Evolutionary conservation across 35 echinoderm and acorn worm species (phyloP), one percentile per base, ranked within the genome.

Genomic region (Strongylocentrotus purpuratus): DNA sequence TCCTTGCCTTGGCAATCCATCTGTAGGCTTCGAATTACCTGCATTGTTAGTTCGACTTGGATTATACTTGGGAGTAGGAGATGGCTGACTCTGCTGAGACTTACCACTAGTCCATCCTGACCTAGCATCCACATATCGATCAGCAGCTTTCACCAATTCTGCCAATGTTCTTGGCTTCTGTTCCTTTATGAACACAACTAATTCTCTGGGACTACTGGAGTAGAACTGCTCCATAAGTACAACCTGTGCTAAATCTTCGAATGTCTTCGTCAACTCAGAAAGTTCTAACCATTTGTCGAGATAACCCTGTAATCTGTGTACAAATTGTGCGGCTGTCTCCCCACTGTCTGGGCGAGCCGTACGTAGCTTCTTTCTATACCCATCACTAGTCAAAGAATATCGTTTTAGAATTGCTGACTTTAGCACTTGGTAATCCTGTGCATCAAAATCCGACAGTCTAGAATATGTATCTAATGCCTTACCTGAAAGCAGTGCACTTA

Each of bases 141-240:
- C 96, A 31, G 97, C 97, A 22, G 95, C 5, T 70, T 85, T 55
- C 9, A 88, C 60, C 85, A 98, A 61, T n/a, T 96, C 96, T 10
- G 9, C 31, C 13, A 97, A 20, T 31, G 94, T 94, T 65, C 71
- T 90, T 17, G 95, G 96, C 11, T 97, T 90, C 5, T 94, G 60
- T 96, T 98, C 97, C 46, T 95, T 96, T 32, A 98, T 45, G 60
- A 96, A 96, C 9, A 95, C 0, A n/a, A 94, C 46, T 22, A 98
- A 94, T 0, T 98, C 97, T 33, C 55, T 87, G 0, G 46, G 31
- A 91, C 87, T 93, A 2, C 85, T 46, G 22, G 61, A 52, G 15
- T 94, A 32, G 87, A 99, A 96, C 45, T 99, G 96, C 46, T 99
- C 98, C 22, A 85, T 46, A 2, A 96, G 60, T 7, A 95, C 47